A percentile compares a stretch with the other conserved stretches of the same genome.
Conservation (phyloP, 2,888 invertebrate species). For the Synanthedon andrenaeformis region DNA sequence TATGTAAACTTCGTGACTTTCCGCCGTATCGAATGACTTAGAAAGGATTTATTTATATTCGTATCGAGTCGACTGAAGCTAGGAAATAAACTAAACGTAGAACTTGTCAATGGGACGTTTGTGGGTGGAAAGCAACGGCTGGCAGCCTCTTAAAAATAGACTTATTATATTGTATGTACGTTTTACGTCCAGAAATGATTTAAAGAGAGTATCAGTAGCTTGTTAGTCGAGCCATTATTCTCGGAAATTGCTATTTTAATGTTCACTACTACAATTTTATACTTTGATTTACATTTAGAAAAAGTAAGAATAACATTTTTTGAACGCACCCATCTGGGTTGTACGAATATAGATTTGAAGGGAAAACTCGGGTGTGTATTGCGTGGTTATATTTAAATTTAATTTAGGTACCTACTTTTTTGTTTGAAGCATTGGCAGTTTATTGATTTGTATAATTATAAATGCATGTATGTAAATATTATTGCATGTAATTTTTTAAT, state of each 20-base stretch:
- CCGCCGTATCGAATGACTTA: conserved; percentile 66
- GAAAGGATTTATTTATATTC: conserved; percentile 63
- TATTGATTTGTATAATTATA: no score
- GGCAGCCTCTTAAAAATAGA: conserved; percentile 3
- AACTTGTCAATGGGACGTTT: conserved; percentile 41
- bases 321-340: not conserved
- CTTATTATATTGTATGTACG: conserved; percentile 10
- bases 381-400: no score
- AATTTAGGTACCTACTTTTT: no score
- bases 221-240: conserved; percentile 34
- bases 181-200: conserved; percentile 34
- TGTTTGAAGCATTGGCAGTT: no score
- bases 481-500: no score
- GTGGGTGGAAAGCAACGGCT: conserved; percentile 22
- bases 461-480: no score
- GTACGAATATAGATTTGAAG: no score
- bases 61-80: conserved; percentile 25
- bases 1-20: conserved; percentile 70
- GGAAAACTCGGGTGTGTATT: no score
- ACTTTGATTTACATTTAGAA: not conserved
- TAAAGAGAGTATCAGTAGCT: conserved; percentile 32
- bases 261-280: conserved; percentile 5
- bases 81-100: conserved; percentile 25
- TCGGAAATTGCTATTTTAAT: conserved; percentile 8
- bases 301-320: not conserved